phyloP scores from a whole-genome alignment of 2,888 invertebrate genomes.

The Ectemnius cavifrons region DNA sequence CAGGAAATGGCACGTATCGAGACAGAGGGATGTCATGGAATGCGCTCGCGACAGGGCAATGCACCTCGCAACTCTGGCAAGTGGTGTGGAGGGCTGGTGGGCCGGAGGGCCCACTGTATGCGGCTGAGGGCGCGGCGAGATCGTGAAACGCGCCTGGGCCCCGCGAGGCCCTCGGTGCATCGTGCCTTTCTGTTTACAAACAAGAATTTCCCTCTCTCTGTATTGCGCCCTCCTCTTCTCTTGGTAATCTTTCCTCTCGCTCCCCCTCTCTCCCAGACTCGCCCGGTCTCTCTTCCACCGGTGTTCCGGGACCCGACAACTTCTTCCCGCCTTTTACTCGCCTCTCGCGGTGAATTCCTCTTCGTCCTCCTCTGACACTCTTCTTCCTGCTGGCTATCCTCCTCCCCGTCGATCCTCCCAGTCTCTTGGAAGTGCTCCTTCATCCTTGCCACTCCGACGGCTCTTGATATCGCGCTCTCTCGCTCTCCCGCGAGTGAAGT shows the following conservation, averaged over 20 bases:
- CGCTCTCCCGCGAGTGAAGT: not conserved
- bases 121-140: slow-evolving; percentile 5
- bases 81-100: no score
- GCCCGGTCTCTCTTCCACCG: not conserved
- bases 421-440: not conserved
- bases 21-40: not conserved
- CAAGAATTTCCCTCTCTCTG: slow-evolving; percentile 57
- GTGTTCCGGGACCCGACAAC: not conserved
- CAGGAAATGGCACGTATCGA: not conserved
- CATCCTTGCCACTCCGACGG: not conserved
- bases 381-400: slow-evolving; percentile 39
- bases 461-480: slow-evolving; percentile 2
- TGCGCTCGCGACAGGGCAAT: not conserved
- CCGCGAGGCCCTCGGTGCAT: slow-evolving; percentile 13
- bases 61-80: not conserved
- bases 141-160: not conserved
- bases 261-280: slow-evolving; percentile 19
- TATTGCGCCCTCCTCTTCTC: slow-evolving; percentile 2
- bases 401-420: slow-evolving; percentile 25
- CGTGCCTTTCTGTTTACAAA: slow-evolving; percentile 71
- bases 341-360: not conserved
- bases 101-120: not conserved
- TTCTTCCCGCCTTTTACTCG: not conserved
- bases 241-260: slow-evolving; percentile 1
- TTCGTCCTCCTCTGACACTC: slow-evolving; percentile 20